phyloP scores from a whole-genome alignment of 2,797 vertebrate species.

The Oophaga sylvatica region DNA sequence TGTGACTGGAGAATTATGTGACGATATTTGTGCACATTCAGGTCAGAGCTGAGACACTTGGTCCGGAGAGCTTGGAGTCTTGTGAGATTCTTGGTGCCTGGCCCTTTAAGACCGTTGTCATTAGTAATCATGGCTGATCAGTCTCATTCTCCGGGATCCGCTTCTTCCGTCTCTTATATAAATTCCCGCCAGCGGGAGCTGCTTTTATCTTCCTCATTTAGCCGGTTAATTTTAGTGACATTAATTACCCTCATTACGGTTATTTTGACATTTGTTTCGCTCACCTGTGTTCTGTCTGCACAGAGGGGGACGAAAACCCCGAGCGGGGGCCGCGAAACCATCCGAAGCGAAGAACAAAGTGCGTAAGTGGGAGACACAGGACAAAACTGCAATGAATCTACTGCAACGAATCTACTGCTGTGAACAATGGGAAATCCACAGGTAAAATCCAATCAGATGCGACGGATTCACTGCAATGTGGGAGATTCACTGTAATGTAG shows the following conservation, averaged over 20 bases:
- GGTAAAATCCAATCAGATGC: no score
- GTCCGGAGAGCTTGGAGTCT: neutral
- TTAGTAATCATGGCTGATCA: slow-evolving; percentile 5
- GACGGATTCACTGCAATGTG: no score
- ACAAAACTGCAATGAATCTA: no score
- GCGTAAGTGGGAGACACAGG: no score
- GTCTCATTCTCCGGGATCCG: neutral
- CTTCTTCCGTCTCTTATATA: neutral
- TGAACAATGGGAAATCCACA: no score
- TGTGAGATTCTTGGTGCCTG: neutral
- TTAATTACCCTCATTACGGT: slow-evolving; percentile 51
- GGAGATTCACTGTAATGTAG: no score
- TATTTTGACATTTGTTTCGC: slow-evolving; percentile 38
- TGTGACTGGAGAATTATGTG: no score
- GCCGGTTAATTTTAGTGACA: slow-evolving; percentile 47
- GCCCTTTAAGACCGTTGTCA: slow-evolving; percentile 13
- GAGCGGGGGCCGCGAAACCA: neutral
- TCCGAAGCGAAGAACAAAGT: neutral
- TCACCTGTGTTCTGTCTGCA: slow-evolving; percentile 38
- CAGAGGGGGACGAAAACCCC: neutral
- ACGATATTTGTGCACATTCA: no score
- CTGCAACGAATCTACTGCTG: no score
- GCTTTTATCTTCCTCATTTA: slow-evolving; percentile 44
- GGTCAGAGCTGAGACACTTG: no score
- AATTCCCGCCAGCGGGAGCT: slow-evolving; percentile 34